Conservation (phyloP, 64 coral and sea anemone genomes). For the Porites lutea region DNA sequence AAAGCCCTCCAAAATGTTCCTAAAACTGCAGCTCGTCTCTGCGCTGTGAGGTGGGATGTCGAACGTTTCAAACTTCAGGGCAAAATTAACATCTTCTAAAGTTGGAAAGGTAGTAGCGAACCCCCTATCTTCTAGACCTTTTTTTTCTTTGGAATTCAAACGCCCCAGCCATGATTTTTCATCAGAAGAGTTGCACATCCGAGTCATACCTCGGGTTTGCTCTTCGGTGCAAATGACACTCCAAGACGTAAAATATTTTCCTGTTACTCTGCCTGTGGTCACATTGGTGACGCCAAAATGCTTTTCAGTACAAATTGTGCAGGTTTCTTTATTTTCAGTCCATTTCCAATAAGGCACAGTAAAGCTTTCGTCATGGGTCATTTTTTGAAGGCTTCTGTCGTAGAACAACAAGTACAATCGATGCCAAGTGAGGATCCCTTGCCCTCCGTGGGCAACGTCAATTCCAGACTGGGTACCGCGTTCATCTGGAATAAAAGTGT, state of each 20-base stretch:
- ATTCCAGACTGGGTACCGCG: neutral
- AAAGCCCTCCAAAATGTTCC: too few relatives aligned
- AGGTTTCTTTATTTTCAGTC: neutral
- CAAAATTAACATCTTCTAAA: neutral
- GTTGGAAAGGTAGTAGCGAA: neutral
- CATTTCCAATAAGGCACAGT: slow-evolving; percentile 80
- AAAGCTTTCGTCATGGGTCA: slow-evolving; percentile 60
- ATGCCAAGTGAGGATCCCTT: slow-evolving; percentile 88
- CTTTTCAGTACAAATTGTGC: too few relatives aligned
- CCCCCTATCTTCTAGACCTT: too few relatives aligned
- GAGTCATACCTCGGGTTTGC: too few relatives aligned
- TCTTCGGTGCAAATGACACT: too few relatives aligned
- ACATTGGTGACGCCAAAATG: too few relatives aligned
- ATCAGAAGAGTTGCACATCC: too few relatives aligned
- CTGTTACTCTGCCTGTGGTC: too few relatives aligned
- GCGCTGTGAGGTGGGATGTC: neutral
- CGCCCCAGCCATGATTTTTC: too few relatives aligned
- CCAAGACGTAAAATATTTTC: too few relatives aligned
- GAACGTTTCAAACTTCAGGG: slow-evolving; percentile 1
- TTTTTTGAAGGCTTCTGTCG: slow-evolving; percentile 66
- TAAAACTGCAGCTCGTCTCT: neutral
- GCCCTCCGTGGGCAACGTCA: slow-evolving; percentile 73
- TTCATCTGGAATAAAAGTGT: slow-evolving; percentile 50
- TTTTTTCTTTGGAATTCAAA: too few relatives aligned
- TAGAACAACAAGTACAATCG: slow-evolving; percentile 66